phyloP scores from a whole-genome alignment of 1,140 invertebrate genomes.

The Periplaneta americana region DNA sequence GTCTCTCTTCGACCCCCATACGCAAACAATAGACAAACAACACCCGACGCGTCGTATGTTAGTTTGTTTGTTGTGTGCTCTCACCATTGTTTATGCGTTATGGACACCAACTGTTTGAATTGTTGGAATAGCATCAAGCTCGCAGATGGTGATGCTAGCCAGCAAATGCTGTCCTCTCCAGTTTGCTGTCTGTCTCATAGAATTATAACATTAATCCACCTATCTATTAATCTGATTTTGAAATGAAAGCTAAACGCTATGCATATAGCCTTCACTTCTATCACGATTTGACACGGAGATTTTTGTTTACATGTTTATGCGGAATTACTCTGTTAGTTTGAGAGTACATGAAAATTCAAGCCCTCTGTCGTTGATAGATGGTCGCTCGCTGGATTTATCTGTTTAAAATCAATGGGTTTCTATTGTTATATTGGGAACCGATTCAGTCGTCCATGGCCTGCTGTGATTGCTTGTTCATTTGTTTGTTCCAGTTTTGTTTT shows the following conservation, averaged over 20 bases:
- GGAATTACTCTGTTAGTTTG: neutral
- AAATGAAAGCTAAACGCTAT: neutral
- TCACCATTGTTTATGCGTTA: neutral
- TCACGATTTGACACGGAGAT: no score
- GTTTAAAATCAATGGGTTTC: neutral
- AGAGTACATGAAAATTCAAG: neutral
- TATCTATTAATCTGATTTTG: neutral
- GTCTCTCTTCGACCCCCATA: neutral
- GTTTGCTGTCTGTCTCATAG: neutral
- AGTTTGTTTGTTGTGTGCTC: neutral
- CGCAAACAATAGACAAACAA: neutral
- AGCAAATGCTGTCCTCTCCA: neutral
- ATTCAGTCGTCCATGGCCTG: neutral
- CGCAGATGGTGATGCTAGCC: neutral
- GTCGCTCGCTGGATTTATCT: neutral
- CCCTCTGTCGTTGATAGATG: neutral
- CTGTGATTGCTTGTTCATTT: neutral
- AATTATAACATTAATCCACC: neutral
- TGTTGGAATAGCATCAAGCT: no score
- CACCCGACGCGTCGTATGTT: neutral
- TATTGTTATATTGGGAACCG: neutral
- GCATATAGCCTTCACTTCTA: neutral
- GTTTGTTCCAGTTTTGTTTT: no score
- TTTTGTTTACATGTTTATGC: neutral
- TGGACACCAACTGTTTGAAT: neutral